Evolutionary conservation across 1,140 invertebrate genomes (phyloP).

Genomic region (Trichogramma pretiosum): DNA sequence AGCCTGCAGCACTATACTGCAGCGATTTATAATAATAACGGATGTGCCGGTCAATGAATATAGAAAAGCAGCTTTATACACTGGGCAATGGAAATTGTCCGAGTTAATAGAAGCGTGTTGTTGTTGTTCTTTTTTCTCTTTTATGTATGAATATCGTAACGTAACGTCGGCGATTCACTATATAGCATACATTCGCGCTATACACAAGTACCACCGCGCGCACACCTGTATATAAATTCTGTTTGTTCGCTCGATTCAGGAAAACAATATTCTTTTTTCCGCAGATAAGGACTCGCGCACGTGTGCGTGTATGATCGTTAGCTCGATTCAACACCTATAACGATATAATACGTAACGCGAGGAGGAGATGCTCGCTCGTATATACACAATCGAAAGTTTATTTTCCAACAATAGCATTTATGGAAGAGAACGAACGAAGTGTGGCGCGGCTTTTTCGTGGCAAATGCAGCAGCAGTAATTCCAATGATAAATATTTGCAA

Average conservation of each 20-base stretch:
- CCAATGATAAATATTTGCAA: too few species aligned
- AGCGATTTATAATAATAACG: constrained; percentile 8
- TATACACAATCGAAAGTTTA: constrained; percentile 8
- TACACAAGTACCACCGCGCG: too few species aligned
- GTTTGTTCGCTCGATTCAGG: constrained; percentile 1
- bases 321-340: too few species aligned
- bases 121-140: too few species aligned
- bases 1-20: too few species aligned
- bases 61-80: constrained; percentile 4
- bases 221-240: too few species aligned
- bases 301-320: too few species aligned
- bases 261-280: constrained; percentile 17
- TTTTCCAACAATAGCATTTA: neutral
- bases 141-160: constrained; percentile 1
- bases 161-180: neutral
- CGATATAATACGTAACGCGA: constrained; percentile 9
- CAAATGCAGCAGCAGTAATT: too few species aligned
- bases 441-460: too few species aligned
- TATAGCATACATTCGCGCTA: neutral
- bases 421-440: too few species aligned
- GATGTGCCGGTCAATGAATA: constrained; percentile 2
- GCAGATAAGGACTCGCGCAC: constrained; percentile 11
- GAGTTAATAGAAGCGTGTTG: constrained; percentile 6
- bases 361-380: too few species aligned
- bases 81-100: constrained; percentile 12